Evolutionary conservation across 2,888 invertebrate genomes (phyloP).

Genomic region (Cacoxenus indagator): DNA sequence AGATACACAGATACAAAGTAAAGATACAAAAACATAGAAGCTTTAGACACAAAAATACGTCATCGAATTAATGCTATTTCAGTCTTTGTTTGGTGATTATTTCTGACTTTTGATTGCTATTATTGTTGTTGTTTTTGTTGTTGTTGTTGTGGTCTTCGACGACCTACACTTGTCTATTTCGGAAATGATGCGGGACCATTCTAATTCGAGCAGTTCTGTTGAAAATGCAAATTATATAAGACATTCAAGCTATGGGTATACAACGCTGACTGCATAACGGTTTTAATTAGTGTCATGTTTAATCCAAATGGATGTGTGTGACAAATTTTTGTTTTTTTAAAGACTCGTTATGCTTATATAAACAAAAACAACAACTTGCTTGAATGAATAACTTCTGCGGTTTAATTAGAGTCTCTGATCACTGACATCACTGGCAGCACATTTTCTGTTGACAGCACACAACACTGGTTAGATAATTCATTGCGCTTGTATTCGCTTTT

Average conservation of each 20-base stretch:
- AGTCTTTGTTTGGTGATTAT: background rate
- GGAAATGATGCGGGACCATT: background rate
- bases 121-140: background rate
- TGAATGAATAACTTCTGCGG: background rate
- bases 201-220: background rate
- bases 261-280: constrained; percentile 46
- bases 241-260: background rate
- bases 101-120: background rate
- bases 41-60: background rate
- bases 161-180: background rate
- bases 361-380: background rate
- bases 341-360: background rate
- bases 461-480: background rate
- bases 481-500: constrained; percentile 15
- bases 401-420: constrained; percentile 3
- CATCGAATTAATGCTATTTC: background rate
- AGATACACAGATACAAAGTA: background rate
- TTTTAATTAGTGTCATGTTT: constrained; percentile 55
- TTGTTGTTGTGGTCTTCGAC: background rate
- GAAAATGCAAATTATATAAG: background rate
- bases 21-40: background rate
- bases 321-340: background rate
- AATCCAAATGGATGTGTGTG: background rate
- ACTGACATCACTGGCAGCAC: background rate
- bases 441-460: background rate